Evolutionary conservation across 2,113 vertebrate genomes (phyloP), one percentile per base, ranked within the genome.

Genomic region (Hydrochoerus hydrochaeris): DNA sequence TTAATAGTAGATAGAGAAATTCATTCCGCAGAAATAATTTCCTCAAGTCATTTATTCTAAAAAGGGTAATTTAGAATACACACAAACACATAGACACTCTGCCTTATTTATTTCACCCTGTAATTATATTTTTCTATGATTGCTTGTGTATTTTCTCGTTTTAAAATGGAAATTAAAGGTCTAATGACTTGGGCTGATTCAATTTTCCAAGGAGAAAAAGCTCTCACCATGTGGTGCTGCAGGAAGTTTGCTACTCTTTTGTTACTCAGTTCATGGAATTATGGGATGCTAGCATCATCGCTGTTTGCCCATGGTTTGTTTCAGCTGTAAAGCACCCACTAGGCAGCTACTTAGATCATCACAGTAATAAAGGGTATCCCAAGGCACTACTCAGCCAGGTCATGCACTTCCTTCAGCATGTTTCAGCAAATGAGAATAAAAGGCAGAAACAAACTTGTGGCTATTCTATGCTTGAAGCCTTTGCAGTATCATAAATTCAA

Each of bases 61-160:
- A 95, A 9, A 20, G 1, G 30, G 85, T 90, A 69, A 12, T 91
- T 97, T 91, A 84, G 84, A 89, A 97, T 83, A 65, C 10, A 94
- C 9, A 20, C 49, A 69, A 5, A 41, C 13, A 83, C 32, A 88
- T 80, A 97, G 88, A 75, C 41, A 95, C 16, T 20, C 44, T 95
- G 14, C 57, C 97, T 96, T 96, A 86, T 93, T 63, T 49, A 94
- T 78, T 92, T 81, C 65, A 88, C 85, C n/a, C 32, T 95, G 62
- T 95, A 84, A 82, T 97, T 95, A 95, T n/a, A 94, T 95, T 97
- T 97, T 95, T 91, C 91, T n/a, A 96, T 97, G 57, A 93, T 69
- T 96, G 63, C 14, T 98, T 85, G 88, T 87, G 46, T 73, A 88
- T 94, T 95, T 85, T 95, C 97, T 96, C 52, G 78, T 54, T 97